Percentiles rank a stretch among this genome's conserved stretches.
Conservation (phyloP, 2,797 vertebrate genomes). For the Hafferia zeledoni region DNA sequence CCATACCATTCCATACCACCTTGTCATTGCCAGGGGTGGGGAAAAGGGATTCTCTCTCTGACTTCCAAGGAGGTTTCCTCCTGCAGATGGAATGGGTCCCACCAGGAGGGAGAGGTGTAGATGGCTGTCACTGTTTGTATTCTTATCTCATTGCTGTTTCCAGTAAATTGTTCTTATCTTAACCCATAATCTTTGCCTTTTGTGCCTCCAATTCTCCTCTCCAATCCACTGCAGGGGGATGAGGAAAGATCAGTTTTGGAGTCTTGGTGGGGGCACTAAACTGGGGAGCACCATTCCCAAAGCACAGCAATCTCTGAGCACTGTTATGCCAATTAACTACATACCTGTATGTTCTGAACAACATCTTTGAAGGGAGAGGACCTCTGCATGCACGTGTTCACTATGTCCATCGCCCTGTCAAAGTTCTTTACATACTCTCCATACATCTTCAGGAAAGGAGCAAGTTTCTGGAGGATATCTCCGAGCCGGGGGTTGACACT, state of each 20-base stretch:
- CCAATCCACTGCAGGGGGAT: not conserved
- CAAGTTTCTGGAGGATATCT: conserved; percentile 96
- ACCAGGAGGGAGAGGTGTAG: not conserved
- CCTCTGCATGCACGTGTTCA: conserved; percentile 91
- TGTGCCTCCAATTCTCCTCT: not conserved
- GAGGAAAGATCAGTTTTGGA: not conserved
- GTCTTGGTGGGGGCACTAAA: not conserved
- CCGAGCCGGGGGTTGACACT: conserved; percentile 90
- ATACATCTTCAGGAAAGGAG: conserved; percentile 98
- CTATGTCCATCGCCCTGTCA: conserved; percentile 92
- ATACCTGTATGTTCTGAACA: conserved; percentile 91
- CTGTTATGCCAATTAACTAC: not conserved
- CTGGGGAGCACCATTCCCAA: not conserved
- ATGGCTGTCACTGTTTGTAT: not conserved
- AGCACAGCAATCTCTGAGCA: not conserved
- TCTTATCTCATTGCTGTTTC: not conserved
- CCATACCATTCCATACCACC: not conserved
- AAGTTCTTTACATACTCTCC: conserved; percentile 99
- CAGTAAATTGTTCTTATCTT: not conserved
- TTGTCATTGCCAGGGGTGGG: not conserved
- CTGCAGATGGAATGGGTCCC: not conserved
- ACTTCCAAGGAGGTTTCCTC: not conserved
- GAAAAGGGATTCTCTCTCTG: not conserved
- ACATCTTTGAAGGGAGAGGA: conserved; percentile 90
- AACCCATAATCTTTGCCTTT: not conserved